Evolutionary conservation across 2,888 invertebrate species (phyloP).

Genomic region (Bombylius discolor): DNA sequence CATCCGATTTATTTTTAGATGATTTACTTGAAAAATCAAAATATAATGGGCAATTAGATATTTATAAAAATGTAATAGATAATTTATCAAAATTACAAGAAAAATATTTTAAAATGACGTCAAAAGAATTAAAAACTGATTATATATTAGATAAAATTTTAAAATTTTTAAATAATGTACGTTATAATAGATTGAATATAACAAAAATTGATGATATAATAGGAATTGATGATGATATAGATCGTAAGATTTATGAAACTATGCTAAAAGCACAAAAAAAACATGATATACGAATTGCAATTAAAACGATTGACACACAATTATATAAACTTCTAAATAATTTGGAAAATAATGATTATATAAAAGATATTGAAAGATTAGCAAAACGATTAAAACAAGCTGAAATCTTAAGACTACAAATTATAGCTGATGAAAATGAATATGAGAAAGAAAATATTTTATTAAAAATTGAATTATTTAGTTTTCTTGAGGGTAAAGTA

Average conservation of each 20-base stretch:
- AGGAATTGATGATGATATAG: not conserved
- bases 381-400: not conserved
- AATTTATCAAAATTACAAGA: not conserved
- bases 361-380: not conserved
- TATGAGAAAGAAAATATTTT: not conserved
- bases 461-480: too few species aligned
- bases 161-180: not conserved
- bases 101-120: not conserved
- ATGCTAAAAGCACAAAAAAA: not conserved
- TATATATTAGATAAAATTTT: constrained; percentile 19
- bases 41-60: not conserved
- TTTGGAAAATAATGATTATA: not conserved
- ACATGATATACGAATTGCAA: not conserved
- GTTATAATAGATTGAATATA: not conserved
- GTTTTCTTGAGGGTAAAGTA: too few species aligned
- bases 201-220: not conserved
- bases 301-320: not conserved
- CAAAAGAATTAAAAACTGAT: constrained; percentile 35
- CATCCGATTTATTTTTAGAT: not conserved
- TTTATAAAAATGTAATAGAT: not conserved
- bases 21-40: not conserved
- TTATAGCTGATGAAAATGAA: not conserved
- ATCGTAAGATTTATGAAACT: not conserved
- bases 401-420: not conserved
- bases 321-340: not conserved